Evolutionary conservation across 2,797 vertebrate genomes (phyloP), one percentile per base, ranked within the genome.

Genomic region (Loris lydekkerianus): DNA sequence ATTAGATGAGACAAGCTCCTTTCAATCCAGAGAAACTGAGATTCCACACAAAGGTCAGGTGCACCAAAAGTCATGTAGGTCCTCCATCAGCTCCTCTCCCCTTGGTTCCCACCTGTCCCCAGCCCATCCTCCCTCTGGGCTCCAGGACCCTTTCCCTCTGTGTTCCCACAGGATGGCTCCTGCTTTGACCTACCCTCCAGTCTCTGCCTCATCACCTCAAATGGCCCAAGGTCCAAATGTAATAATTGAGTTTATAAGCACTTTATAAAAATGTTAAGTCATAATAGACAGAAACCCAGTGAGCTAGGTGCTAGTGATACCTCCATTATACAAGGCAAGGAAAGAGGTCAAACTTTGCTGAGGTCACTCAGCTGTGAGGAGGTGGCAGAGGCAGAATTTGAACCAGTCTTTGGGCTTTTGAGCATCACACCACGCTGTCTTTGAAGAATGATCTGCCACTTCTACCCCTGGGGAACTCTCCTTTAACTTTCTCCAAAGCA

Each of bases 11-110:
- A 63, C 34, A 43, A 94, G 46, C 34, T 49, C 25, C 23, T 95
- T 87, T 60, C 56, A 31, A 94, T 77, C 56, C 29, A 77, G 69
- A 85, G 77, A 93, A 82, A 67, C n/a, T 17, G 5, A 40, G 75
- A 89, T 70, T 69, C 43, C 53, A 10, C 46, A 73, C 46, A 81
- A 67, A 77, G 20, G 13, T n/a, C 61, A 83, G 10, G 21, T 96
- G 34, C 63, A 40, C 40, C 8, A 5, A 69, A 90, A 87, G 43
- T 87, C 60, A 85, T 34, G 31, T 18, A 29, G 14, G 11, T 46
- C 63, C 63, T 73, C 58, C 25, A 25, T 34, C 11, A 27, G 4
- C 65, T 73, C 46, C 49, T 34, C 17, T 72, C 15, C 70, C 43
- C 1, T 60, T 20, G 53, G 0, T 20, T 58, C 67, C 10, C n/a